Percentiles rank a stretch among this genome's conserved stretches.
Evolutionary conservation across 2,888 invertebrate species (phyloP).

Genomic region (Lysandra bellargus): DNA sequence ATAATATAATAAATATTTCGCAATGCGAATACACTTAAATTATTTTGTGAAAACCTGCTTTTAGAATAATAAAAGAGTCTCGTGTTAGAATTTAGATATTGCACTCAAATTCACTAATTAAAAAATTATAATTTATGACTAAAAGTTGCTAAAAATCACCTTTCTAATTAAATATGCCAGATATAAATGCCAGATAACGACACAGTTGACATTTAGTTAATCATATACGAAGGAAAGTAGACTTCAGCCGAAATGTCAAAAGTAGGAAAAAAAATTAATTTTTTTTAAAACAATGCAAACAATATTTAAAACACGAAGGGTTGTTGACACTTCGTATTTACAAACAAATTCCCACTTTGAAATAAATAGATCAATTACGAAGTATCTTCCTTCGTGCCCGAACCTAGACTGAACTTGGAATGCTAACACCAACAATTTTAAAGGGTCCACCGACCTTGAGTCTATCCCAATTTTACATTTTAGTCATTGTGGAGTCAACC

Average conservation of each 20-base stretch:
- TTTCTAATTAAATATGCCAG: background rate
- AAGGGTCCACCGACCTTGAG: slow-evolving; percentile 72
- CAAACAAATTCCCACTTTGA: slow-evolving; percentile 55
- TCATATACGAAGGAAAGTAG: background rate
- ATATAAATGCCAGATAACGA: background rate
- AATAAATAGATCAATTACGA: slow-evolving; percentile 49
- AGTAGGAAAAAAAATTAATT: slow-evolving; percentile 32
- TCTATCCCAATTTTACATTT: slow-evolving; percentile 64
- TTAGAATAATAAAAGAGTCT: background rate
- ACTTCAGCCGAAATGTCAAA: background rate
- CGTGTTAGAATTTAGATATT: background rate
- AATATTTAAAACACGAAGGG: slow-evolving; percentile 41
- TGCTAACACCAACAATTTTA: slow-evolving; percentile 67
- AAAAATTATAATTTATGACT: background rate
- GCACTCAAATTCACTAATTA: background rate
- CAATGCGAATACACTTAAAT: background rate
- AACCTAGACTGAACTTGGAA: slow-evolving; percentile 76
- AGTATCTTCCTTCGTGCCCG: slow-evolving; percentile 65
- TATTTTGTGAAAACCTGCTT: background rate
- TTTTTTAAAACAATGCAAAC: slow-evolving; percentile 41
- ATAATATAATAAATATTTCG: background rate
- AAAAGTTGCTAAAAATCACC: background rate
- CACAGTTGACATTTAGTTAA: background rate
- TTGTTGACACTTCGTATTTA: slow-evolving; percentile 66
- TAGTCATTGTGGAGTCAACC: slow-evolving; percentile 54